Conservation (phyloP, 2,888 invertebrate genomes). For the Ariolimax columbianus region DNA sequence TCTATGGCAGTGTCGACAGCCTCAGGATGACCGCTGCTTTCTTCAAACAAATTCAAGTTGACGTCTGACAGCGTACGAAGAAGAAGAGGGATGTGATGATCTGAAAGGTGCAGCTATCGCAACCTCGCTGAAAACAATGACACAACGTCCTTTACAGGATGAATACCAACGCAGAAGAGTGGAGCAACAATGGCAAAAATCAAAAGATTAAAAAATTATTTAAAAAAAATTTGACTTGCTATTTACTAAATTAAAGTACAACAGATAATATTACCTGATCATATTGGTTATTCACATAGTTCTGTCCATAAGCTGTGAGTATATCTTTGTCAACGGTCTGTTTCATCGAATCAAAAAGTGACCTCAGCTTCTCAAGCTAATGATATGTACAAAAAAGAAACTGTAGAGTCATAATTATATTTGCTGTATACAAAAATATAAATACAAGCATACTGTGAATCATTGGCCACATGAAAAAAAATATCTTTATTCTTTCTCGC, state of each 20-base stretch:
- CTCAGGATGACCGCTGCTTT: too few species aligned
- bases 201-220: too few species aligned
- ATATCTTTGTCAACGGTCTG: constrained; percentile 15
- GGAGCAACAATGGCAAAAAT: too few species aligned
- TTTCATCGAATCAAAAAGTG: constrained; percentile 7
- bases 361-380: constrained; percentile 31
- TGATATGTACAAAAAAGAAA: background rate
- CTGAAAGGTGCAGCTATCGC: too few species aligned
- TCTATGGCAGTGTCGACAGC: too few species aligned
- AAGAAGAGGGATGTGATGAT: too few species aligned
- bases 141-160: too few species aligned
- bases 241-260: background rate
- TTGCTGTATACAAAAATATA: background rate
- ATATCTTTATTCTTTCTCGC: background rate
- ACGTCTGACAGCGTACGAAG: too few species aligned
- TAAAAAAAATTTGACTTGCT: too few species aligned
- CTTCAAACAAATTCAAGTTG: too few species aligned
- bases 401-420: background rate
- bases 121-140: too few species aligned
- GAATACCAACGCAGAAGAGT: too few species aligned
- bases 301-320: constrained; percentile 34
- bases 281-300: constrained; percentile 30
- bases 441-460: background rate
- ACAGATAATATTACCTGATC: constrained; percentile 15
- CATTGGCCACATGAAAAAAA: background rate